Conservation (phyloP, 53 echinoderm and acorn worm species). For the Patiria pectinifera region DNA sequence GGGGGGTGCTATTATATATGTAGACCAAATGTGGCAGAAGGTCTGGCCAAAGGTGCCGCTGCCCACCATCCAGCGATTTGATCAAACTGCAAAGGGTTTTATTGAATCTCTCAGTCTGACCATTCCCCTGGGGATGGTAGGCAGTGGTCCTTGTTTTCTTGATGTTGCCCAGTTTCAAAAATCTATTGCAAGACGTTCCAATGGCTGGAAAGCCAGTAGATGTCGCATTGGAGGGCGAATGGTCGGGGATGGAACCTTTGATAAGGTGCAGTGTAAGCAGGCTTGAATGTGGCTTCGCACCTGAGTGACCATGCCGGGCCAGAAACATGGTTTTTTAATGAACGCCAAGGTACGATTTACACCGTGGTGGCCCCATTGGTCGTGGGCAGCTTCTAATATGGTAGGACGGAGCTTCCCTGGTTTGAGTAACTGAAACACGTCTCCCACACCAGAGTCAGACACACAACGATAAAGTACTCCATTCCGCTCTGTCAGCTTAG, state of each 20-base stretch:
- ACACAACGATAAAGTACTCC: conserved; percentile 52
- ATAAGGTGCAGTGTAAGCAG: conserved; percentile 28
- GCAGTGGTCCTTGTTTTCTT: conserved; percentile 56
- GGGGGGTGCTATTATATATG: conserved; percentile 56
- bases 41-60: conserved; percentile 50
- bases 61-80: conserved; percentile 25
- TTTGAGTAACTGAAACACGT: conserved; percentile 17
- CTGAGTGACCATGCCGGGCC: conserved; percentile 14
- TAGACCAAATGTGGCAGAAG: conserved; percentile 40
- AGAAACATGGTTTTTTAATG: conserved; percentile 19
- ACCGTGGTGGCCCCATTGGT: no score
- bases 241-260: background rate
- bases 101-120: conserved; percentile 52
- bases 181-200: conserved; percentile 41
- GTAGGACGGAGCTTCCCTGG: conserved; percentile 9
- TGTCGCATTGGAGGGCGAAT: conserved; percentile 50
- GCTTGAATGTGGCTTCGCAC: conserved; percentile 22
- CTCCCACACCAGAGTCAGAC: conserved; percentile 12
- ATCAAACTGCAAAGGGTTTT: conserved; percentile 56
- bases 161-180: conserved; percentile 39
- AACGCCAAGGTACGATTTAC: conserved; percentile 9
- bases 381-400: background rate
- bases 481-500: background rate
- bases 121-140: conserved; percentile 69
- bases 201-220: conserved; percentile 37